Conservation (phyloP, 2,113 vertebrate species). For the Heliornis fulica region DNA sequence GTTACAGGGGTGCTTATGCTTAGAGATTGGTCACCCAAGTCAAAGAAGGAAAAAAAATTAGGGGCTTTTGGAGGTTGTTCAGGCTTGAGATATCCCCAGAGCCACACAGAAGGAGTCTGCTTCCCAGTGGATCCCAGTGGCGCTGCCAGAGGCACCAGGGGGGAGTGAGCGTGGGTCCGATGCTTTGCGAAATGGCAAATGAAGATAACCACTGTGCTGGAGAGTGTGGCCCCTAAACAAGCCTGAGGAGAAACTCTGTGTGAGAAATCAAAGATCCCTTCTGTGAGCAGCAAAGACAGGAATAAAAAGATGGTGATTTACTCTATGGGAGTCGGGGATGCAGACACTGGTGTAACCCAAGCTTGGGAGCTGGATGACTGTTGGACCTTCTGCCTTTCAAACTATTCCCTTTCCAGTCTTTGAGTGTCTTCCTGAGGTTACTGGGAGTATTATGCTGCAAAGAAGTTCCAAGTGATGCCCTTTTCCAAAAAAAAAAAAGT, state of each 20-base stretch:
- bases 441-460: neutral
- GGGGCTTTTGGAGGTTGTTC: accelerated
- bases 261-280: neutral
- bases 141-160: accelerated
- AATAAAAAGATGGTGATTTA: neutral
- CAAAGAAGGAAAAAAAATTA: neutral
- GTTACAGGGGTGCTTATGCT: neutral
- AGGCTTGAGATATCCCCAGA: neutral
- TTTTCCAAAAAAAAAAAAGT: neutral
- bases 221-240: neutral
- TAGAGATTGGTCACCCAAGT: neutral
- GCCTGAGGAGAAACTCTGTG: neutral
- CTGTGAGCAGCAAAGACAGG: neutral
- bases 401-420: neutral
- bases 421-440: neutral
- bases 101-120: neutral
- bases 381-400: neutral
- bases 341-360: neutral
- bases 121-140: neutral
- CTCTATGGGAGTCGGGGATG: neutral
- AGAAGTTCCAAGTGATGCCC: neutral
- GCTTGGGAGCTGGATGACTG: accelerated
- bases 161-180: neutral
- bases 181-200: neutral
- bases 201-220: neutral